phyloP scores from a whole-genome alignment of 2,797 vertebrate genomes.

The Melanotaenia pygmaea region DNA sequence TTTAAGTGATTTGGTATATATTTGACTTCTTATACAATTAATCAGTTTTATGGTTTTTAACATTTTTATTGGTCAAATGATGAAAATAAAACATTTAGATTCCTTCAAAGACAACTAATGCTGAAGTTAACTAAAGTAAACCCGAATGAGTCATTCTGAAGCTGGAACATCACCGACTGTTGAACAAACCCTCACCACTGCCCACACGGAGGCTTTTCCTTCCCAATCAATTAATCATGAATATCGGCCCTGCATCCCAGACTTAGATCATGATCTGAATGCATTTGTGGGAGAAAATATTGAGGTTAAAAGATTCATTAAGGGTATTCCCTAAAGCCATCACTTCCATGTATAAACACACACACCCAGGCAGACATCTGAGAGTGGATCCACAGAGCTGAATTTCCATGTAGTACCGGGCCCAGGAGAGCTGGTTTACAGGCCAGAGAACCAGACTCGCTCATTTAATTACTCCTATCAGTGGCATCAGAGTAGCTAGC shows the following conservation, averaged over 20 bases:
- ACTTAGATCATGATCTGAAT: constrained; percentile 63
- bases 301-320: constrained; percentile 73
- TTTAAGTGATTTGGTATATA: too few species aligned
- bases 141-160: too few species aligned
- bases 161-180: not conserved
- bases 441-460: constrained; percentile 70
- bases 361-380: constrained; percentile 57
- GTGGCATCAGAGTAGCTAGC: constrained; percentile 67
- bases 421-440: constrained; percentile 77
- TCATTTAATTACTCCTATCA: constrained; percentile 78
- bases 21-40: too few species aligned
- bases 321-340: constrained; percentile 60
- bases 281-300: constrained; percentile 58
- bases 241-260: constrained; percentile 40
- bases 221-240: constrained; percentile 69
- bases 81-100: too few species aligned
- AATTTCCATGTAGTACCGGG: constrained; percentile 69
- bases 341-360: constrained; percentile 34
- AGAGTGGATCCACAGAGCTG: constrained; percentile 68
- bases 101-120: too few species aligned
- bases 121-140: too few species aligned
- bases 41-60: too few species aligned
- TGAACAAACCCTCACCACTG: constrained; percentile 24
- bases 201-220: constrained; percentile 18
- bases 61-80: too few species aligned